These are phyloP conservation scores for Bolinopsis microptera DNA, from an alignment of 37 sponge, comb jelly and placozoan species.

Conservation along the genomic window DNA sequence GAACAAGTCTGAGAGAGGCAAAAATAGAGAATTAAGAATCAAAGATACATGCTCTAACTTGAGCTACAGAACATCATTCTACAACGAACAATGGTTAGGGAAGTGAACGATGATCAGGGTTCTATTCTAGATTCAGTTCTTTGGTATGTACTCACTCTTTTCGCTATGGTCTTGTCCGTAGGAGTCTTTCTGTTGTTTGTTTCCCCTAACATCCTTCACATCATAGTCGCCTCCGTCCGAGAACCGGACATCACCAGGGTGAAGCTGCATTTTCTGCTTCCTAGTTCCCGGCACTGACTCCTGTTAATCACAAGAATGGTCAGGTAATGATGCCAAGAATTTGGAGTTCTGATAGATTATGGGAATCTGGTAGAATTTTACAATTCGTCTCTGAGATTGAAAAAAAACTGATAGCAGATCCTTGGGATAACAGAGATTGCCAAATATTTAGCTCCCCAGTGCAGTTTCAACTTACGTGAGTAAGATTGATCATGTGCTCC, in stretches of 20 bases:
- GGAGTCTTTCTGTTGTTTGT: neutral
- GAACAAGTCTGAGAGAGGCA: constrained; percentile 22
- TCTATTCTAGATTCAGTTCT: too few relatives aligned
- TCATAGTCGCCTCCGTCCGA: constrained; percentile 17
- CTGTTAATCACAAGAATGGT: neutral
- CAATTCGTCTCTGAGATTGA: too few relatives aligned
- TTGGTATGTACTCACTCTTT: constrained; percentile 13
- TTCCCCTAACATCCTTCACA: constrained; percentile 2
- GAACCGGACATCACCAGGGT: constrained; percentile 51
- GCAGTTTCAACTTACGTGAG: constrained; percentile 49
- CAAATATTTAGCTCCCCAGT: too few relatives aligned
- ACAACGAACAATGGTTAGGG: too few relatives aligned
- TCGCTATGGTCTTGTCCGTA: constrained; percentile 16
- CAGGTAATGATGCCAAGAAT: too few relatives aligned
- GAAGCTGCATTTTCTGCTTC: constrained; percentile 56
- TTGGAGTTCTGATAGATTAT: too few relatives aligned
- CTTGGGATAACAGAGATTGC: too few relatives aligned
- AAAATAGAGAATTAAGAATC: neutral
- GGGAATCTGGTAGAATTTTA: too few relatives aligned
- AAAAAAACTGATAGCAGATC: too few relatives aligned
- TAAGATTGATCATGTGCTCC: constrained; percentile 29
- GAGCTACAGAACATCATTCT: too few relatives aligned
- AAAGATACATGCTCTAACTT: neutral
- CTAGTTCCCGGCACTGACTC: constrained; percentile 41
- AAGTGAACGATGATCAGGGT: too few relatives aligned